phyloP scores from a whole-genome alignment of 35 echinoderm and acorn worm species.

The Acanthaster planci region DNA sequence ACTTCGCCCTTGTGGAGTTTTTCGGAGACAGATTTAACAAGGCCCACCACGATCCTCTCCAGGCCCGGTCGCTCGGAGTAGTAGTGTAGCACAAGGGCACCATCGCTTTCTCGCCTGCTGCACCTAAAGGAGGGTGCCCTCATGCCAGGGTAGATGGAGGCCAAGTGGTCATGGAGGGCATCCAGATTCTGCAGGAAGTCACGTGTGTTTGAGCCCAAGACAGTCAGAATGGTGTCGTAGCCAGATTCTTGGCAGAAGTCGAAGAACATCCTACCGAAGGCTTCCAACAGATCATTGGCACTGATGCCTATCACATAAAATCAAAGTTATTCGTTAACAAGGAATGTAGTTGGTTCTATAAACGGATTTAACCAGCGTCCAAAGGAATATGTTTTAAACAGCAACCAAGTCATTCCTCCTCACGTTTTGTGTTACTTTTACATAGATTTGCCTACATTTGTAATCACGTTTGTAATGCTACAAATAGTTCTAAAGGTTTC shows the following conservation, averaged over 20 bases:
- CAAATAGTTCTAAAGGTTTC: too few species aligned
- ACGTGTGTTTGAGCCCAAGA: constrained; percentile 82
- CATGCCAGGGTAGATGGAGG: constrained; percentile 90
- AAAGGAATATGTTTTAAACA: too few species aligned
- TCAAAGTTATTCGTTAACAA: too few species aligned
- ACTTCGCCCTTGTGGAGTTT: constrained; percentile 78
- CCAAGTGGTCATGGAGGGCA: constrained; percentile 88
- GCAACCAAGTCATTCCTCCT: background rate
- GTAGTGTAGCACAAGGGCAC: constrained; percentile 96
- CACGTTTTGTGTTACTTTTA: too few species aligned
- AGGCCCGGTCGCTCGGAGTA: constrained; percentile 90
- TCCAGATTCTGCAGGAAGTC: constrained; percentile 89
- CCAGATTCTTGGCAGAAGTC: constrained; percentile 79
- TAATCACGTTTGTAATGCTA: too few species aligned
- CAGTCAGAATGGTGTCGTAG: constrained; percentile 87
- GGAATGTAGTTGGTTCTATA: too few species aligned
- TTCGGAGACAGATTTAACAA: constrained; percentile 70
- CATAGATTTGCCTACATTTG: too few species aligned
- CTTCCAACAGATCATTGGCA: constrained; percentile 76
- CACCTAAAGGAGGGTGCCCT: constrained; percentile 92
- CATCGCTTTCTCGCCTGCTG: constrained; percentile 79
- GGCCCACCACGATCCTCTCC: constrained; percentile 87
- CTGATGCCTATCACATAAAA: constrained; percentile 57
- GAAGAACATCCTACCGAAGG: constrained; percentile 91
- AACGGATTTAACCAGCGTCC: too few species aligned